Conservation (phyloP, 1,140 invertebrate species). For the Teleogryllus occipitalis region DNA sequence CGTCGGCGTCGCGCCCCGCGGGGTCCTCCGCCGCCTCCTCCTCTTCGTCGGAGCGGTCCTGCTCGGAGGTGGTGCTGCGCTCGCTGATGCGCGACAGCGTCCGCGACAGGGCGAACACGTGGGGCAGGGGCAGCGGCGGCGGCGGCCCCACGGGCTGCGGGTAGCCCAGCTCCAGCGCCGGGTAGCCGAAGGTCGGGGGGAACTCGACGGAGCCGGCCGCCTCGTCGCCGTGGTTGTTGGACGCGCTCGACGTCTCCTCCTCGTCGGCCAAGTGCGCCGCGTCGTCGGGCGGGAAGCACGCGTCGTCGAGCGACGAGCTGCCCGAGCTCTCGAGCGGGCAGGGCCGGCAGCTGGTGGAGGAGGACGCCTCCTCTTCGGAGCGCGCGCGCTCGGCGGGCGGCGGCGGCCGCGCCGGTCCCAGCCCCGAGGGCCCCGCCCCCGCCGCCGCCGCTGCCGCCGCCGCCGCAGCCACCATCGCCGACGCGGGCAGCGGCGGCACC, state of each 20-base stretch:
- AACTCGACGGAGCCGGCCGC: slow-evolving; percentile 43
- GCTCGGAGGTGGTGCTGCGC: slow-evolving; percentile 75
- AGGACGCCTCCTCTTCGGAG: slow-evolving; percentile 21
- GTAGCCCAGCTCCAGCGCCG: slow-evolving; percentile 57
- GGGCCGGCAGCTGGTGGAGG: slow-evolving; percentile 39
- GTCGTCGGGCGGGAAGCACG: slow-evolving; percentile 65
- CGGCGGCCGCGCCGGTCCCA: not conserved
- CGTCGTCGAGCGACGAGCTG: slow-evolving; percentile 71
- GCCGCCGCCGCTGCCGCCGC: not conserved
- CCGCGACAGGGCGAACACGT: slow-evolving; percentile 56
- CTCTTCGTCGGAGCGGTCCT: slow-evolving; percentile 50
- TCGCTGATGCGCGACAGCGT: slow-evolving; percentile 80
- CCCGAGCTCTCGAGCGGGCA: slow-evolving; percentile 70
- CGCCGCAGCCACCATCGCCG: not conserved
- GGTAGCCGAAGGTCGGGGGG: slow-evolving; percentile 59
- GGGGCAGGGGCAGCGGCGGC: slow-evolving; percentile 55
- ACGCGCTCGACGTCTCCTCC: slow-evolving; percentile 43
- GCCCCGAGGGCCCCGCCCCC: slow-evolving; percentile 9
- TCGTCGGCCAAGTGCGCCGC: slow-evolving; percentile 40
- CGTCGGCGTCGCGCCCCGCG: slow-evolving; percentile 35
- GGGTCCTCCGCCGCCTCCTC: slow-evolving; percentile 42
- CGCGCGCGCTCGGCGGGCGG: slow-evolving; percentile 10
- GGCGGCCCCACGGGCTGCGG: slow-evolving; percentile 44
- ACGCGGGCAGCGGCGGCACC: not conserved
- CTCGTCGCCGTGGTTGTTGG: slow-evolving; percentile 52